Conservation (phyloP, 2,113 vertebrate species). For the Dasypus novemcinctus region DNA sequence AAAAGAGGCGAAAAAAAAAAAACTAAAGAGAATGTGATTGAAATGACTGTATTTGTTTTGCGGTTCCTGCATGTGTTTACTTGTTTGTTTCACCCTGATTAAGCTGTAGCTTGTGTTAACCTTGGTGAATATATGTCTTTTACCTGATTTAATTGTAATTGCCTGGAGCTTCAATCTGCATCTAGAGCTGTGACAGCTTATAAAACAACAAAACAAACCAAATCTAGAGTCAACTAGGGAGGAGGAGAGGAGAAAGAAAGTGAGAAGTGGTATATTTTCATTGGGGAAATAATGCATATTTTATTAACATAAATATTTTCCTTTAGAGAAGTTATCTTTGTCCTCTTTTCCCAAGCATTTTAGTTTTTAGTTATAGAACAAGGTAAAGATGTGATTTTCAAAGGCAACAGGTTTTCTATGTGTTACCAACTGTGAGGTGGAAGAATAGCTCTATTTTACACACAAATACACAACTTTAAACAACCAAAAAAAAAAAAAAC, state of each 20-base stretch:
- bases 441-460: constrained; percentile 5
- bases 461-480: neutral
- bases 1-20: neutral
- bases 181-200: constrained; percentile 50
- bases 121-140: constrained; percentile 52
- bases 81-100: constrained; percentile 60
- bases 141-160: constrained; percentile 59
- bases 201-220: constrained; percentile 38
- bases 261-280: neutral
- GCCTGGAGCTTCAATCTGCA: constrained; percentile 58
- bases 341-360: neutral
- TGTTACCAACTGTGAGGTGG: constrained; percentile 56
- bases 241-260: neutral
- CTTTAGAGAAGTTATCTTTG: neutral
- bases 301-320: neutral
- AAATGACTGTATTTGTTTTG: constrained; percentile 54
- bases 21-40: neutral
- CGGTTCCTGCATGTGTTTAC: constrained; percentile 15
- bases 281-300: neutral
- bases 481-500: neutral
- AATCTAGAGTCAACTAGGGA: constrained; percentile 21
- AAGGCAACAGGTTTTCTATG: constrained; percentile 39
- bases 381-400: neutral
- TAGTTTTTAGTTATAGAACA: constrained; percentile 38
- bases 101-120: constrained; percentile 50